These are phyloP conservation scores for Macrotis lagotis DNA, from an alignment of 2,113 vertebrate genomes.

Conservation along the genomic window DNA sequence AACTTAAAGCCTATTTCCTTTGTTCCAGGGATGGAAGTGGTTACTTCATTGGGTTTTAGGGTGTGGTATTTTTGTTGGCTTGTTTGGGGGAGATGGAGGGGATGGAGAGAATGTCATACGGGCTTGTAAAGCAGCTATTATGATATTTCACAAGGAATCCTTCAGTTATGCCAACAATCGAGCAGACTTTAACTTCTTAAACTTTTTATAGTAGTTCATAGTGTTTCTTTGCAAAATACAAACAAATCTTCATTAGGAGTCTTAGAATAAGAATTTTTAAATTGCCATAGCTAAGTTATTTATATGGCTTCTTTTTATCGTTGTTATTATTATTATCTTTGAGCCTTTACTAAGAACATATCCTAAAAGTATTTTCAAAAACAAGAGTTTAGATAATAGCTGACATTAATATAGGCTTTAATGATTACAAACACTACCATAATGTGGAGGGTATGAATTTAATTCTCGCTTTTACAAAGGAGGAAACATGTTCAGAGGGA, in stretches of 20 bases:
- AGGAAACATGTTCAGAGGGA: not conserved
- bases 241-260: not conserved
- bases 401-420: not conserved
- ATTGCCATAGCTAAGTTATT: not conserved
- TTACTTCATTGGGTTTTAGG: not conserved
- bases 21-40: not conserved
- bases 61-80: constrained; percentile 4
- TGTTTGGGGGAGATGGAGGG: not conserved
- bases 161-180: not conserved
- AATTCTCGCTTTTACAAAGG: not conserved
- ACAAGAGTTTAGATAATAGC: not conserved
- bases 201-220: not conserved
- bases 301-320: not conserved
- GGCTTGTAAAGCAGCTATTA: not conserved
- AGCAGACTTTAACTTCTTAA: not conserved
- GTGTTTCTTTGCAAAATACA: not conserved
- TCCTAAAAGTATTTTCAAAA: not conserved
- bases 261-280: not conserved
- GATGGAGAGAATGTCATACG: not conserved
- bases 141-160: not conserved
- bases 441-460: not conserved
- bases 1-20: not conserved
- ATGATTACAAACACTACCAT: not conserved
- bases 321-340: not conserved
- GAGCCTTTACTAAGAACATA: not conserved